phyloP scores from a whole-genome alignment of 2,888 invertebrate genomes.

The Trachelus iudaicus region DNA sequence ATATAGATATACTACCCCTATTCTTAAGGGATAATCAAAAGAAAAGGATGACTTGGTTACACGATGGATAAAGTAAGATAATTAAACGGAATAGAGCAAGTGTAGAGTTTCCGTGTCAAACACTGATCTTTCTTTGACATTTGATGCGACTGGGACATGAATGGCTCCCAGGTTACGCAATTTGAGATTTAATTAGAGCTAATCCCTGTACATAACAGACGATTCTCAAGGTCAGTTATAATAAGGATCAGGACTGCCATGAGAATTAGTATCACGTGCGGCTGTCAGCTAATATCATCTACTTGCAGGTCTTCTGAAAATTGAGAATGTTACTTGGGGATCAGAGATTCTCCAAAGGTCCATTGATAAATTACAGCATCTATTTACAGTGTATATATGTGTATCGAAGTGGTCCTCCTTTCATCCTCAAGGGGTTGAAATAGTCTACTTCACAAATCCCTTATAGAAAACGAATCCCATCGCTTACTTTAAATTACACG shows the following conservation, averaged over 20 bases:
- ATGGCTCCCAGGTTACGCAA: constrained; percentile 25
- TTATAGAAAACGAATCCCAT: background rate
- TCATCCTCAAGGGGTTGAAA: background rate
- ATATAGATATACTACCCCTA: background rate
- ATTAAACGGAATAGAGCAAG: constrained; percentile 33
- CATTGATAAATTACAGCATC: background rate
- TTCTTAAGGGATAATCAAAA: background rate
- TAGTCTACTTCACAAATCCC: background rate
- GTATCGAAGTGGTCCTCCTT: background rate
- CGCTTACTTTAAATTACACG: background rate
- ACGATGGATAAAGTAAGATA: constrained; percentile 22
- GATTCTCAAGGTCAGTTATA: constrained; percentile 37
- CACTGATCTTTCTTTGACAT: constrained; percentile 50
- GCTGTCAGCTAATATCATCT: constrained; percentile 13
- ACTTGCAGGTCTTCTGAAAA: constrained; percentile 35
- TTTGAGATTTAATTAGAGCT: constrained; percentile 57
- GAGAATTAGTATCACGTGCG: constrained; percentile 44
- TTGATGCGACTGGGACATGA: constrained; percentile 33
- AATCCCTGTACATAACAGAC: constrained; percentile 39
- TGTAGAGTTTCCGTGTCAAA: constrained; percentile 47
- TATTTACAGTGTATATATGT: background rate
- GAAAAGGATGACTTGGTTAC: background rate
- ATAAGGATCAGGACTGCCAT: constrained; percentile 19
- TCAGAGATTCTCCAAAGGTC: background rate
- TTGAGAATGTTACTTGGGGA: constrained; percentile 23